Percentiles rank a stretch among this genome's conserved stretches.
phyloP scores from a whole-genome alignment of 2,888 invertebrate genomes.

The Mechanitis mazaeus region DNA sequence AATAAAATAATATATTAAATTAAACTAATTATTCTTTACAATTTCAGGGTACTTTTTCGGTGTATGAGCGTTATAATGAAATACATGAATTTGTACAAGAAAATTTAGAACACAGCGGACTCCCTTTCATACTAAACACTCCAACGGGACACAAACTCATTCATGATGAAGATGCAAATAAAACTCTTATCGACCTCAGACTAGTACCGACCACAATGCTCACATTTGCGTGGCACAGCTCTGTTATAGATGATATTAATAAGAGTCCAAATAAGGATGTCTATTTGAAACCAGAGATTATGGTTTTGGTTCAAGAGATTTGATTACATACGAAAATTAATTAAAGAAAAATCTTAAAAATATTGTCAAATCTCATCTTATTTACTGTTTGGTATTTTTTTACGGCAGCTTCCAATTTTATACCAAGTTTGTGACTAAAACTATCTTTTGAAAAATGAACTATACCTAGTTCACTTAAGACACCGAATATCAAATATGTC shows the following conservation, averaged over 20 bases:
- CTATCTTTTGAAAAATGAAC: too few species aligned
- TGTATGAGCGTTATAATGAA: conserved; percentile 85
- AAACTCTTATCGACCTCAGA: conserved; percentile 85
- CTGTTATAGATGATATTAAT: conserved; percentile 67
- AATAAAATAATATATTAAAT: conserved; percentile 1
- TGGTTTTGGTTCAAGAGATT: conserved; percentile 80
- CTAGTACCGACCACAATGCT: conserved; percentile 90
- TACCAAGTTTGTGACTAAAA: too few species aligned
- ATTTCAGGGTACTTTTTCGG: conserved; percentile 90
- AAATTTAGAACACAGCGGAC: conserved; percentile 80
- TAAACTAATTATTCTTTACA: background rate
- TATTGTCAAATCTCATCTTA: too few species aligned
- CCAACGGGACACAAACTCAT: conserved; percentile 81
- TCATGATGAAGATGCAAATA: conserved; percentile 80
- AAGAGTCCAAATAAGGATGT: conserved; percentile 74
- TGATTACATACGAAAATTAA: conserved; percentile 34
- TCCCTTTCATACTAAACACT: conserved; percentile 82
- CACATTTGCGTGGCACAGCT: conserved; percentile 82
- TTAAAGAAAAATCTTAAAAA: background rate
- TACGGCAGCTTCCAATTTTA: too few species aligned
- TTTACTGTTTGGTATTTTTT: too few species aligned
- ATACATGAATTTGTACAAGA: conserved; percentile 89
- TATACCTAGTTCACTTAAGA: too few species aligned
- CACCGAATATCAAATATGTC: too few species aligned
- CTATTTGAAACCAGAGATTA: conserved; percentile 86